Conservation (phyloP, 2,797 vertebrate species). For the Chloroceryle inda region DNA sequence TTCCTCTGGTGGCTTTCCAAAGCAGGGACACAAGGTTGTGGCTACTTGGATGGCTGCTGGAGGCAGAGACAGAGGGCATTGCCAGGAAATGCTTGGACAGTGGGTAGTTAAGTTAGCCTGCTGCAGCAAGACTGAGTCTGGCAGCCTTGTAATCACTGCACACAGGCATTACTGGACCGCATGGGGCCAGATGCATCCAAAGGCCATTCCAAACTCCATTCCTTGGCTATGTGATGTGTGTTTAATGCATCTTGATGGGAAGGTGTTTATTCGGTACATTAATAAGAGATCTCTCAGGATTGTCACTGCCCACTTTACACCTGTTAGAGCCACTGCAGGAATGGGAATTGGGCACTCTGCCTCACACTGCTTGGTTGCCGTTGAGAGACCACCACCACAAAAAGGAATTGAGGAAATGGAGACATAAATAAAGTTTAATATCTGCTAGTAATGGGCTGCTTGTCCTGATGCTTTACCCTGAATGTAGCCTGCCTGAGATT, state of each 20-base stretch:
- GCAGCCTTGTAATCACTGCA: not conserved
- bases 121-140: not conserved
- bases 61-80: not conserved
- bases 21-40: not conserved
- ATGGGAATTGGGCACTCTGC: not conserved
- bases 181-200: not conserved
- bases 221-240: not conserved
- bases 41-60: not conserved
- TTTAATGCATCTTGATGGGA: not conserved
- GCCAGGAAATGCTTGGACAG: not conserved
- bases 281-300: not conserved
- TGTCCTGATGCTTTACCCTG: not conserved
- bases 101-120: not conserved
- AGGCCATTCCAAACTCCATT: not conserved
- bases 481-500: not conserved
- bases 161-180: not conserved
- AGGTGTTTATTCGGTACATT: not conserved
- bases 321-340: not conserved
- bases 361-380: not conserved
- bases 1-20: not conserved
- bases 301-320: not conserved
- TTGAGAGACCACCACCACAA: not conserved
- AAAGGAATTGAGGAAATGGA: not conserved
- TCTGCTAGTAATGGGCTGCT: not conserved
- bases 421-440: not conserved